These are phyloP conservation scores for Brachionus paranguensis DNA, from an alignment of 1,140 invertebrate species.

Conservation along the genomic window DNA sequence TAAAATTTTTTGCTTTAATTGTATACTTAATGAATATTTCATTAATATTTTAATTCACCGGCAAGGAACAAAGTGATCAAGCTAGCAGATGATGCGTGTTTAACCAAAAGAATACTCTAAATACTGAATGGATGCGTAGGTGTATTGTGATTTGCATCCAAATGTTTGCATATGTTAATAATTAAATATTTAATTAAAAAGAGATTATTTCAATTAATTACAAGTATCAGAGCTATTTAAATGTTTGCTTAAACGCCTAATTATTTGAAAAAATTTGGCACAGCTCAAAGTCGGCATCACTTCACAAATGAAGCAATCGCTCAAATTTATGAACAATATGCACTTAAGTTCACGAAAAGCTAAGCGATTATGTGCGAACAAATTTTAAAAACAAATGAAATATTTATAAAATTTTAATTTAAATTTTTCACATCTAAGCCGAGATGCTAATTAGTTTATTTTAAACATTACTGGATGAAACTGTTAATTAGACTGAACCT, in stretches of 20 bases:
- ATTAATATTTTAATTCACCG: not conserved
- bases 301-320: not conserved
- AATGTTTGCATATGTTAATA: conserved; percentile 3
- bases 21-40: too few species aligned
- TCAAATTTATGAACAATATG: not conserved
- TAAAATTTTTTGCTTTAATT: too few species aligned
- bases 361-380: not conserved
- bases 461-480: not conserved
- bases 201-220: conserved; percentile 5
- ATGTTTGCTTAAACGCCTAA: conserved; percentile 10
- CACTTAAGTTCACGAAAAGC: not conserved
- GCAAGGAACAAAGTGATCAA: not conserved
- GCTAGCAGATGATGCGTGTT: not conserved
- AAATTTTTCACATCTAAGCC: not conserved
- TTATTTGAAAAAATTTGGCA: not conserved
- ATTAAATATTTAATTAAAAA: conserved; percentile 16
- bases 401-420: not conserved
- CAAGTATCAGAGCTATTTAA: not conserved
- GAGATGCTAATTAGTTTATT: not conserved
- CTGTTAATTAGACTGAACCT: not conserved
- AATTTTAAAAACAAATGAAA: not conserved
- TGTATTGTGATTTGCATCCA: not conserved
- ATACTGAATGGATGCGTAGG: not conserved
- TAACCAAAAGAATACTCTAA: not conserved
- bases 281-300: not conserved